Evolutionary conservation across 2,888 invertebrate genomes (phyloP).

Genomic region (Dynastes hyllus): DNA sequence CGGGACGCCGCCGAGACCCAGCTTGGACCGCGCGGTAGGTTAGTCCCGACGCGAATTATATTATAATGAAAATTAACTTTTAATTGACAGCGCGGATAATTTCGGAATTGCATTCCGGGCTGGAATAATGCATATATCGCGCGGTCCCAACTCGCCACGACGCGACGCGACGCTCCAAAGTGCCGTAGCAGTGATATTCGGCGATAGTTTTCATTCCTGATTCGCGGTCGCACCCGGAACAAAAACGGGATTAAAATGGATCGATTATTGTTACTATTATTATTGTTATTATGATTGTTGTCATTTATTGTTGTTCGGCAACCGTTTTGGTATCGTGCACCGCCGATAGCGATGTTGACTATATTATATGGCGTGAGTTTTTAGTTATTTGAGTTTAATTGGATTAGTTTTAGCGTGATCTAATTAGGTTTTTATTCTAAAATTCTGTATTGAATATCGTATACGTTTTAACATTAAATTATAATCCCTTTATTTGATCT

Average conservation of each 20-base stretch:
- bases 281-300: constrained; percentile 53
- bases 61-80: constrained; percentile 67
- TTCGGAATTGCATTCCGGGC: constrained; percentile 58
- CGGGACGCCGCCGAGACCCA: neutral
- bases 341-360: neutral
- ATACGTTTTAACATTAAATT: no score
- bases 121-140: constrained; percentile 58
- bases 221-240: constrained; percentile 57
- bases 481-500: no score
- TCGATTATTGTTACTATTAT: constrained; percentile 64
- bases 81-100: constrained; percentile 65
- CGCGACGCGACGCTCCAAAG: constrained; percentile 6
- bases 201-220: neutral
- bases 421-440: no score
- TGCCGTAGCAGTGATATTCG: constrained; percentile 57
- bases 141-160: constrained; percentile 38
- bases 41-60: constrained; percentile 63
- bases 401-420: neutral
- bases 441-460: no score
- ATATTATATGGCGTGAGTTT: no score
- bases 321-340: no score
- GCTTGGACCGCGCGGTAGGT: constrained; percentile 34
- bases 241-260: constrained; percentile 64
- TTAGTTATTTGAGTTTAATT: neutral
- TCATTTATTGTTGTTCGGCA: neutral